Conservation (phyloP, 2,797 vertebrate species). For the Iguana delicatissima region DNA sequence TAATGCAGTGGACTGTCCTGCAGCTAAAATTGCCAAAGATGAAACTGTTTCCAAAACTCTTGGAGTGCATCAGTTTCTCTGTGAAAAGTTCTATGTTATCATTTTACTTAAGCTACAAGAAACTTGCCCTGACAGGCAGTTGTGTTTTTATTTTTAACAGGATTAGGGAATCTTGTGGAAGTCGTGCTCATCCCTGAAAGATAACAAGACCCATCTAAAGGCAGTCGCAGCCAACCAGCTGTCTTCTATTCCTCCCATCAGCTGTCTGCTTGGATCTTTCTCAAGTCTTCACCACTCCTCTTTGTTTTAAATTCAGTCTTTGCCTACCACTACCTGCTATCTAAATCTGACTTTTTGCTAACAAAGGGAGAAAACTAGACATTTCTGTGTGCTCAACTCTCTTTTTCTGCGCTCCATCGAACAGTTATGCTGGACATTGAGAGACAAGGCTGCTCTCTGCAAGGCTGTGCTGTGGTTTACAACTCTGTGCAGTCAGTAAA, state of each 20-base stretch:
- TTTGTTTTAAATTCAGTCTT: constrained; percentile 49
- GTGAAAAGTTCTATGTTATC: background rate
- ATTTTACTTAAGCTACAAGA: background rate
- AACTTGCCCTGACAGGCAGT: constrained; percentile 61
- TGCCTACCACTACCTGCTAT: constrained; percentile 52
- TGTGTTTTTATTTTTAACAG: constrained; percentile 75
- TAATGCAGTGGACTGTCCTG: background rate
- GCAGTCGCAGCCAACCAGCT: constrained; percentile 71
- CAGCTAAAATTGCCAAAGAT: background rate
- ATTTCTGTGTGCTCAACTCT: constrained; percentile 61
- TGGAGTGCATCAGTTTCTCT: background rate
- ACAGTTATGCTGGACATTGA: constrained; percentile 54
- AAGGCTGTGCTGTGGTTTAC: constrained; percentile 60
- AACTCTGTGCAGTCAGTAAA: constrained; percentile 50
- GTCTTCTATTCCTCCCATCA: constrained; percentile 63
- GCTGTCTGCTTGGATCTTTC: constrained; percentile 63
- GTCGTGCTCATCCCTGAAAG: constrained; percentile 77
- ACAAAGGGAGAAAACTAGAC: constrained; percentile 1
- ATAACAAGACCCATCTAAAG: constrained; percentile 54
- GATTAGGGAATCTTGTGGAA: constrained; percentile 81
- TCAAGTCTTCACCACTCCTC: constrained; percentile 62
- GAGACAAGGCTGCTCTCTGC: constrained; percentile 50
- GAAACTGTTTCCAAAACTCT: constrained; percentile 14
- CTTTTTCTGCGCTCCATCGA: constrained; percentile 33
- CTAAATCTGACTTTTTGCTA: constrained; percentile 64